A percentile compares a stretch with the other conserved stretches of the same genome.
phyloP scores from a whole-genome alignment of 2,797 vertebrate genomes.

The Atherinosoma microstoma region DNA sequence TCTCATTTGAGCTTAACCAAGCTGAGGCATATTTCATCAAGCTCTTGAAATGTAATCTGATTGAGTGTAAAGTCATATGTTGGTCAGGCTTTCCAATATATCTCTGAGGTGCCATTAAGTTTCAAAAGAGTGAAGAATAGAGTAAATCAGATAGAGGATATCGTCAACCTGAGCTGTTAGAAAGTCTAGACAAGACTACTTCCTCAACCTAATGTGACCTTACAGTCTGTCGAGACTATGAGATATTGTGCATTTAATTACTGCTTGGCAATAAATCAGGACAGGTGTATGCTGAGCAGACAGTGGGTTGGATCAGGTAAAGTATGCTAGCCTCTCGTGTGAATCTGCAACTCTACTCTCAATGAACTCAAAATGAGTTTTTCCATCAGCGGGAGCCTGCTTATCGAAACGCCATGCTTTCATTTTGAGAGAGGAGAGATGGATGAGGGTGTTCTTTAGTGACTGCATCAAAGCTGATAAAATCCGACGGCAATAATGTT shows the following conservation, averaged over 20 bases:
- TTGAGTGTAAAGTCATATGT: conserved; percentile 63
- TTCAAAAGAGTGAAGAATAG: conserved; percentile 59
- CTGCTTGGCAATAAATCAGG: conserved; percentile 52
- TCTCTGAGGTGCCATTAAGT: conserved; percentile 58
- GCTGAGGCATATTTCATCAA: conserved; percentile 54
- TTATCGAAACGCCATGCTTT: conserved; percentile 34
- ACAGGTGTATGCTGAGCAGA: conserved; percentile 62
- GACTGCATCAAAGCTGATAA: conserved; percentile 9
- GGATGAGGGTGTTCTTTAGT: conserved; percentile 9
- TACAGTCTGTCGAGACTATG: conserved; percentile 22
- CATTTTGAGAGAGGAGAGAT: conserved; percentile 5
- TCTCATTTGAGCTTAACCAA: conserved; percentile 36
- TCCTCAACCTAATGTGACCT: conserved; percentile 57
- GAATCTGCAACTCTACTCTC: conserved; percentile 42
- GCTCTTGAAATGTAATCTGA: conserved; percentile 39
- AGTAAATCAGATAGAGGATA: conserved; percentile 73
- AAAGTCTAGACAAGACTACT: conserved; percentile 61
- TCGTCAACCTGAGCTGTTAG: conserved; percentile 29
- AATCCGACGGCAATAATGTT: conserved; percentile 18
- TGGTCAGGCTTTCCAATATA: conserved; percentile 51
- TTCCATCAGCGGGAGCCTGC: conserved; percentile 23
- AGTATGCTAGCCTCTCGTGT: conserved; percentile 47
- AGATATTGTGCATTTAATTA: conserved; percentile 55
- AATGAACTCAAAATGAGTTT: conserved; percentile 26
- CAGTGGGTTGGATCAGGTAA: conserved; percentile 56